A percentile compares a stretch with the other conserved stretches of the same genome.
Conservation (phyloP, 1,140 invertebrate species). For the Bicyclus anynana region DNA sequence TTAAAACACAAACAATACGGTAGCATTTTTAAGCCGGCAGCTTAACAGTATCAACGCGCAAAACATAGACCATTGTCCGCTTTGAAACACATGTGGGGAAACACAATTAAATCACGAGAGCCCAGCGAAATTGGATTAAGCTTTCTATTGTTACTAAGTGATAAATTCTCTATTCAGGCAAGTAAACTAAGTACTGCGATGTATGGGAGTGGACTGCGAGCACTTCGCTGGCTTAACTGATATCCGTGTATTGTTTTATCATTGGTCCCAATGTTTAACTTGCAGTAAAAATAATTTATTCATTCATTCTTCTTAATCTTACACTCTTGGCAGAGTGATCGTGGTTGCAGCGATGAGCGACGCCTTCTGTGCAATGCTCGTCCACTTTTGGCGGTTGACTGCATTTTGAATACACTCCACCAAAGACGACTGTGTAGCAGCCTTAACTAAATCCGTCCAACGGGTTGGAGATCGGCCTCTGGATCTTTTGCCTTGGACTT, state of each 20-base stretch:
- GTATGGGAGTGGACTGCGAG: conserved; percentile 25
- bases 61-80: conserved; percentile 28
- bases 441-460: no score
- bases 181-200: conserved; percentile 44
- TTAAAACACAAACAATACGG: conserved; percentile 7
- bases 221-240: conserved; percentile 35
- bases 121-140: conserved; percentile 49
- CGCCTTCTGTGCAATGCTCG: no score
- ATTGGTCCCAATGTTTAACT: background rate
- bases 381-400: no score
- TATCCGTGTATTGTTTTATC: conserved; percentile 39
- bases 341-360: no score
- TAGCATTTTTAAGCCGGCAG: background rate
- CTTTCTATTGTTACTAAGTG: conserved; percentile 53
- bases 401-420: no score
- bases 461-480: no score
- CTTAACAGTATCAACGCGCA: conserved; percentile 6
- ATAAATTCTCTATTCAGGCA: conserved; percentile 59
- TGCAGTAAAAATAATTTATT: background rate
- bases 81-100: conserved; percentile 32
- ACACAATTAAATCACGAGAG: conserved; percentile 50
- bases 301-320: background rate
- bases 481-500: no score
- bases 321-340: no score
- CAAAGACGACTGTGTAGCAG: no score